A percentile compares a stretch with the other conserved stretches of the same genome.
phyloP scores from a whole-genome alignment of 2,888 invertebrate genomes.

The Pecten maximus region DNA sequence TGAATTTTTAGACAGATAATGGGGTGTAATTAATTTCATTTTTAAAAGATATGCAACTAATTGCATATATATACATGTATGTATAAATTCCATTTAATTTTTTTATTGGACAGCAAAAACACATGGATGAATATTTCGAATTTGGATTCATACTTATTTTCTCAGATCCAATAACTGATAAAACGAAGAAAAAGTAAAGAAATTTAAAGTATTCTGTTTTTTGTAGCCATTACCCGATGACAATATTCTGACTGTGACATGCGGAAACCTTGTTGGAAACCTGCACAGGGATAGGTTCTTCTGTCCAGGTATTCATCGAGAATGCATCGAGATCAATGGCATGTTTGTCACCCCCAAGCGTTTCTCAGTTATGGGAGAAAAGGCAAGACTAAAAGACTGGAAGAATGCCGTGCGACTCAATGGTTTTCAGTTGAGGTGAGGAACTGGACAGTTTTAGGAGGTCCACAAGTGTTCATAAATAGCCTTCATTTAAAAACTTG shows the following conservation, averaged over 20 bases:
- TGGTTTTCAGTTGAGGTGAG: slow-evolving; percentile 74
- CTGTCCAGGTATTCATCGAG: slow-evolving; percentile 83
- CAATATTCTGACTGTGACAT: slow-evolving; percentile 67
- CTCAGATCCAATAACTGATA: too few relatives aligned
- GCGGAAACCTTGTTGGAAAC: slow-evolving; percentile 71
- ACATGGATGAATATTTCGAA: too few relatives aligned
- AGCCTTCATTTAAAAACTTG: neutral
- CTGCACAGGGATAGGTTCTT: slow-evolving; percentile 78
- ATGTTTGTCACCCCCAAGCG: slow-evolving; percentile 82
- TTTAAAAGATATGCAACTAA: too few relatives aligned
- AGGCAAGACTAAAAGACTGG: slow-evolving; percentile 83
- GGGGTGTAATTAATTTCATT: too few relatives aligned
- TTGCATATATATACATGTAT: too few relatives aligned
- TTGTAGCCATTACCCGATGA: slow-evolving; percentile 41
- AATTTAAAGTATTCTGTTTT: neutral
- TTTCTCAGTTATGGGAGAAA: slow-evolving; percentile 82
- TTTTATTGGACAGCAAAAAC: too few relatives aligned
- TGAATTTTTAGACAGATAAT: too few relatives aligned
- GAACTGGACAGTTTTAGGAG: too few relatives aligned
- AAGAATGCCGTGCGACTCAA: slow-evolving; percentile 83
- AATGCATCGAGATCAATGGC: slow-evolving; percentile 81
- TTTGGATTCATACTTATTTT: too few relatives aligned
- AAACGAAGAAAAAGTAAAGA: too few relatives aligned
- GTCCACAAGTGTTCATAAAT: too few relatives aligned
- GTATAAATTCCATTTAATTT: too few relatives aligned